These are phyloP conservation scores for Rhagoletis zephyria DNA, from an alignment of 1,140 invertebrate species.

Conservation along the genomic window DNA sequence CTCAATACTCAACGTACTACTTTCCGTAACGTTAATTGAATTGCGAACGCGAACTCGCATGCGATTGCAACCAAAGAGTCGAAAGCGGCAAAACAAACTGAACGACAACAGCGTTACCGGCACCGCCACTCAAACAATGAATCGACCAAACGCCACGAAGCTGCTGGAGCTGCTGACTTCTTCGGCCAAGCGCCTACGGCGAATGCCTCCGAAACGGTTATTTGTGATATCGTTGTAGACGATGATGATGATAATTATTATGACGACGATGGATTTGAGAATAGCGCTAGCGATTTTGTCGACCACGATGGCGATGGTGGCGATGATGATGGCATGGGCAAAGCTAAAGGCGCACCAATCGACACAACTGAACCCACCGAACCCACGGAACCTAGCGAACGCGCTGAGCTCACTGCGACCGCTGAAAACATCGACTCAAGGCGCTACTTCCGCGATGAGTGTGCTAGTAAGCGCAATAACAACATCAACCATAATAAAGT, in stretches of 20 bases:
- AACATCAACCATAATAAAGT: background rate
- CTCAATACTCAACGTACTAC: background rate
- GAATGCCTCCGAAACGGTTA: background rate
- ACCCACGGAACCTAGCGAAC: background rate
- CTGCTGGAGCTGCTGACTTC: conserved; percentile 4
- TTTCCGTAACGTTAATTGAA: background rate
- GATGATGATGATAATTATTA: conserved; percentile 42
- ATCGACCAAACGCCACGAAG: conserved; percentile 52
- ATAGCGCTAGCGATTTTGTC: background rate
- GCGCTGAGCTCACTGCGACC: background rate
- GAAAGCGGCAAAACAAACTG: conserved; percentile 55
- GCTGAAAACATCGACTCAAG: background rate
- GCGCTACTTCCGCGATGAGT: conserved; percentile 2
- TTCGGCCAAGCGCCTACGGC: background rate
- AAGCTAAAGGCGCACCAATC: background rate
- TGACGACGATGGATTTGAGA: conserved; percentile 1
- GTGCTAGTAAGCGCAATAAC: background rate
- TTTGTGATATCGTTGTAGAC: conserved; percentile 21
- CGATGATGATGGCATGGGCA: background rate
- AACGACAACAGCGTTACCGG: conserved; percentile 42
- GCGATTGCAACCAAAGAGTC: conserved; percentile 41
- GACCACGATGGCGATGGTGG: background rate
- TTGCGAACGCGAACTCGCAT: conserved; percentile 13
- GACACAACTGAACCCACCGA: background rate
- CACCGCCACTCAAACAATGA: conserved; percentile 34